Conservation (phyloP, 2,888 invertebrate genomes). For the Orthosia gothica region DNA sequence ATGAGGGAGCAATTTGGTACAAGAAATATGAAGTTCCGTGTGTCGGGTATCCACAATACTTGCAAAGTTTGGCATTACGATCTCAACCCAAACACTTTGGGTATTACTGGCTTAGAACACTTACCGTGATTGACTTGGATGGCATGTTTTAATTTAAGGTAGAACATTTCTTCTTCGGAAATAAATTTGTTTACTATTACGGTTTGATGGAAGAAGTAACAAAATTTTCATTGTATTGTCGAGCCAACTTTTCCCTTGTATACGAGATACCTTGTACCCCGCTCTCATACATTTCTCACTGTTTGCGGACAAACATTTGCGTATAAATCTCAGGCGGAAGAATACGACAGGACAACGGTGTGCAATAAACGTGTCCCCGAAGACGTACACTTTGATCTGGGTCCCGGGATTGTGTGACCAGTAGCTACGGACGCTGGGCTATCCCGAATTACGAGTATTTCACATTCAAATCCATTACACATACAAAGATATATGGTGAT, state of each 20-base stretch:
- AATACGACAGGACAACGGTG: conserved; percentile 44
- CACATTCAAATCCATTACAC: conserved; percentile 38
- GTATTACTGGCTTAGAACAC: conserved; percentile 13
- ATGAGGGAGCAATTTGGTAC: conserved; percentile 17
- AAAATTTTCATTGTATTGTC: not conserved
- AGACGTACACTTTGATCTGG: conserved; percentile 49
- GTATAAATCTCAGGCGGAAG: conserved; percentile 34
- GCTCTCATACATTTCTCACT: conserved; percentile 5
- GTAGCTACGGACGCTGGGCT: conserved; percentile 7
- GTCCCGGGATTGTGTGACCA: conserved; percentile 20
- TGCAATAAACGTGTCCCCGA: conserved; percentile 55
- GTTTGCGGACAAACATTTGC: conserved; percentile 39
- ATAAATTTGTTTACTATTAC: not conserved
- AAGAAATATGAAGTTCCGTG: conserved; percentile 34
- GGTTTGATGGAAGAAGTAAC: not conserved
- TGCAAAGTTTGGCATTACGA: conserved; percentile 22
- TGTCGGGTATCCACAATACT: conserved; percentile 1
- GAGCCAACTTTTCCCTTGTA: not conserved
- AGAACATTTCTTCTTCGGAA: not conserved
- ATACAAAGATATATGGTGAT: conserved; percentile 8
- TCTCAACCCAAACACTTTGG: conserved; percentile 26
- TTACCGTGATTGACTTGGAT: conserved; percentile 28
- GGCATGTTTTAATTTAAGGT: not conserved
- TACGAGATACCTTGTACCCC: not conserved
- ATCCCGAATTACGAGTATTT: conserved; percentile 28